phyloP scores from a whole-genome alignment of 2,113 vertebrate genomes.

The Chlorodrepanis virens region DNA sequence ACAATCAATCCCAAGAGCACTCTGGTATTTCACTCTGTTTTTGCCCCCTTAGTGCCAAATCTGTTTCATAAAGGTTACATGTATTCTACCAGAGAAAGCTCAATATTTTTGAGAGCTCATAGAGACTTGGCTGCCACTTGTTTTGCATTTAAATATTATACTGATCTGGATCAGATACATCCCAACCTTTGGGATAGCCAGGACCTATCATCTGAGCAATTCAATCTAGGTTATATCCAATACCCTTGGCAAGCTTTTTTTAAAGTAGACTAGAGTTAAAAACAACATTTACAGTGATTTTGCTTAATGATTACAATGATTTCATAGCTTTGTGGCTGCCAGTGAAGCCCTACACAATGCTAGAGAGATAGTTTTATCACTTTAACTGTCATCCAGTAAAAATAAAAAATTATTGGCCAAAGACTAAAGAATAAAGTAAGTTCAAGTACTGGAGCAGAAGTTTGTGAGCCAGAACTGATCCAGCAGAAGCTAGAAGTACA shows the following conservation, averaged over 20 bases:
- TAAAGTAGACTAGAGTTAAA: background rate
- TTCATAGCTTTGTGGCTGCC: background rate
- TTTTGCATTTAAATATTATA: background rate
- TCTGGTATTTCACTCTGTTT: conserved; percentile 8
- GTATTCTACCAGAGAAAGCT: conserved; percentile 3
- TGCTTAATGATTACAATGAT: background rate
- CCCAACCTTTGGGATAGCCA: background rate
- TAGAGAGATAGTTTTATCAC: background rate
- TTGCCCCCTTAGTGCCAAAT: background rate
- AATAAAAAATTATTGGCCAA: conserved; percentile 28
- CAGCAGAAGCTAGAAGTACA: conserved; percentile 11
- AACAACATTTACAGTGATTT: background rate
- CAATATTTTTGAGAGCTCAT: background rate
- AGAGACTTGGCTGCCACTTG: background rate
- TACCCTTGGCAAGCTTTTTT: background rate
- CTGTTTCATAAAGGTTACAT: background rate
- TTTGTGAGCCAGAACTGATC: conserved; percentile 58
- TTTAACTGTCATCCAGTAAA: conserved; percentile 33
- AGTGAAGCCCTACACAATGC: background rate
- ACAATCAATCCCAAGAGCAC: conserved; percentile 44
- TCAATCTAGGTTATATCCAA: background rate
- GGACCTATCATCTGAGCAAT: background rate
- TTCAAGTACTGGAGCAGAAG: conserved; percentile 29
- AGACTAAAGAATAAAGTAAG: conserved; percentile 26
- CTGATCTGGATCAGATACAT: background rate